Conservation (phyloP, 2,888 invertebrate genomes). For the Neoascia interrupta region DNA sequence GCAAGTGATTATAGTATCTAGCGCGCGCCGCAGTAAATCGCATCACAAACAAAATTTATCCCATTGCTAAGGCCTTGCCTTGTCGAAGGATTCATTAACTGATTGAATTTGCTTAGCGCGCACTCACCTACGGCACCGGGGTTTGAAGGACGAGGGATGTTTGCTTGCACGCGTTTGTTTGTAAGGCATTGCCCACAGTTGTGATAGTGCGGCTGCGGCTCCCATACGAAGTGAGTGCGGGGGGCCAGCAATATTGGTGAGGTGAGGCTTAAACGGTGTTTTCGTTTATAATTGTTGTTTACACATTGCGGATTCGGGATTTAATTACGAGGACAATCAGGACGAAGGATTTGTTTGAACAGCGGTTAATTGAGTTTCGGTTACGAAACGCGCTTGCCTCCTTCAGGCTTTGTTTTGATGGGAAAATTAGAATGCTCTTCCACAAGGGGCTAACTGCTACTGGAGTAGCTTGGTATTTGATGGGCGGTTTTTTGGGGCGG, state of each 20-base stretch:
- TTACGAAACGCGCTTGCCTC: constrained; percentile 54
- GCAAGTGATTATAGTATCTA: constrained; percentile 36
- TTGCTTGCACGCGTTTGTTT: constrained; percentile 25
- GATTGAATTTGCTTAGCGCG: constrained; percentile 61
- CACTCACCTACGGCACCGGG: constrained; percentile 22
- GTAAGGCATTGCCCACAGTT: not conserved
- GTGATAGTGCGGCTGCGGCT: not conserved
- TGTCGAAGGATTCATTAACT: constrained; percentile 60
- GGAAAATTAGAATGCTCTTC: constrained; percentile 39
- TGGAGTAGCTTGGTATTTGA: too few species aligned
- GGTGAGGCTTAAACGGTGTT: constrained; percentile 33
- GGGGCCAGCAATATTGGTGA: not conserved
- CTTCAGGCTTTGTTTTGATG: constrained; percentile 52
- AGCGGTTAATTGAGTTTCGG: constrained; percentile 68
- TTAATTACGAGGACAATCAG: constrained; percentile 65
- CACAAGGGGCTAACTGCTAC: too few species aligned
- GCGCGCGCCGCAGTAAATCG: constrained; percentile 42
- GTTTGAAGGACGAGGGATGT: constrained; percentile 13
- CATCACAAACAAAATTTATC: constrained; percentile 54
- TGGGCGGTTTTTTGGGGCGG: not conserved
- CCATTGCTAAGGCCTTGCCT: constrained; percentile 36
- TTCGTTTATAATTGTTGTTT: constrained; percentile 67
- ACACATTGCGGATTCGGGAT: constrained; percentile 64
- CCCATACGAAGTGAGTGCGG: not conserved
- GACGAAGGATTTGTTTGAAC: constrained; percentile 63